Evolutionary conservation across 92 coral and sea anemone species (phyloP).

Genomic region (Zoanthus sansibaricus): DNA sequence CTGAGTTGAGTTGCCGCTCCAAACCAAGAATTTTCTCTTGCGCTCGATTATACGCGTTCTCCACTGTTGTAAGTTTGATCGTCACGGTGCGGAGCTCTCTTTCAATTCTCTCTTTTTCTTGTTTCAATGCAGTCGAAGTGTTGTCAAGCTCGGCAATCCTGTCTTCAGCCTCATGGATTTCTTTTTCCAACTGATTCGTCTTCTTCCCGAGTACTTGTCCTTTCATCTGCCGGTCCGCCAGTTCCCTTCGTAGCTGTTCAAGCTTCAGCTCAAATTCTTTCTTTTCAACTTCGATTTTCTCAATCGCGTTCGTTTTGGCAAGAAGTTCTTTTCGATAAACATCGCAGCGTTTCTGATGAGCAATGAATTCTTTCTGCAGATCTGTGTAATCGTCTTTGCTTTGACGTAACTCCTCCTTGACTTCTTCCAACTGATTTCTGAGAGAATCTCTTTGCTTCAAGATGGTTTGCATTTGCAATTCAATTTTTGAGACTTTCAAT

Average conservation of each 20-base stretch:
- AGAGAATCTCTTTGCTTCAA: conserved; percentile 87
- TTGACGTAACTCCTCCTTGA: conserved; percentile 75
- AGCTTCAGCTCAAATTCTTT: conserved; percentile 67
- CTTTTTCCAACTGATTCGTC: conserved; percentile 79
- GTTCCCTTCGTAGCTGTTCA: conserved; percentile 73
- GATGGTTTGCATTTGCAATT: conserved; percentile 83
- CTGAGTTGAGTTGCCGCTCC: conserved; percentile 76
- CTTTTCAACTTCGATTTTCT: conserved; percentile 79
- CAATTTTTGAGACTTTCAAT: conserved; percentile 82
- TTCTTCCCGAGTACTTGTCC: conserved; percentile 77
- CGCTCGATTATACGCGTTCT: conserved; percentile 80
- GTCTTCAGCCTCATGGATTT: conserved; percentile 75
- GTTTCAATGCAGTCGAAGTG: conserved; percentile 55
- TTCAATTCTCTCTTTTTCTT: conserved; percentile 83
- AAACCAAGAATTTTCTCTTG: conserved; percentile 86
- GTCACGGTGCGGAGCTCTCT: conserved; percentile 75
- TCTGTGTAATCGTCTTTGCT: conserved; percentile 83
- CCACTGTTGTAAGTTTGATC: conserved; percentile 69
- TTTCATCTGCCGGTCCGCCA: conserved; percentile 78
- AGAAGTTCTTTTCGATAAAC: conserved; percentile 86
- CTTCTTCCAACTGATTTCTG: conserved; percentile 79
- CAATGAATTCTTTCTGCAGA: conserved; percentile 89
- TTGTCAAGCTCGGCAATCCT: conserved; percentile 81
- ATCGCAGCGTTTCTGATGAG: conserved; percentile 95
- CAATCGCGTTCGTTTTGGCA: conserved; percentile 79